Conservation (phyloP, 2,797 vertebrate species). For the Luscinia luscinia region DNA sequence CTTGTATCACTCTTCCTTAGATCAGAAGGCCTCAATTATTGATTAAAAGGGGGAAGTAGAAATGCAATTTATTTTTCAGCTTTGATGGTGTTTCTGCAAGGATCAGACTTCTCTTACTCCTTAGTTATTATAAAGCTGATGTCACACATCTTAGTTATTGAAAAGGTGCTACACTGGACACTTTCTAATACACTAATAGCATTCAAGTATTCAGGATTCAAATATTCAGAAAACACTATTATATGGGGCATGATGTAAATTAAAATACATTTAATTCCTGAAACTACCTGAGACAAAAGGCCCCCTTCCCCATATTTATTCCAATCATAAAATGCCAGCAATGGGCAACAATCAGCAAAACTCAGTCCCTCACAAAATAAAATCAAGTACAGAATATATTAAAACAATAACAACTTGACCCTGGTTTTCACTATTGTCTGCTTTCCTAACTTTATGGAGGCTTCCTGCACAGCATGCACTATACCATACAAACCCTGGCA, state of each 20-base stretch:
- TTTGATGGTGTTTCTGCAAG: constrained; percentile 15
- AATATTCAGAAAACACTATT: not conserved
- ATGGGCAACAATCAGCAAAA: not conserved
- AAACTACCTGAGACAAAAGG: not conserved
- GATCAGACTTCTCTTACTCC: not conserved
- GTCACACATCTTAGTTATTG: not conserved
- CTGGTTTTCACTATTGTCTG: not conserved
- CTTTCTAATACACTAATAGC: not conserved
- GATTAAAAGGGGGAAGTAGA: not conserved
- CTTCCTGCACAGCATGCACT: not conserved
- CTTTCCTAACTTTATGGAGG: not conserved
- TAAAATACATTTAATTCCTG: not conserved
- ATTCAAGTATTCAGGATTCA: not conserved
- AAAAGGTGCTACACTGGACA: not conserved
- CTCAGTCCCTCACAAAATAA: not conserved
- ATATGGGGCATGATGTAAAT: not conserved
- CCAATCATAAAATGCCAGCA: not conserved
- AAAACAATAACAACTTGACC: not conserved
- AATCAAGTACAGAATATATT: not conserved
- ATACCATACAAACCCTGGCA: not conserved
- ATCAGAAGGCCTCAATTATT: constrained; percentile 4
- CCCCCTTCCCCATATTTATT: not conserved
- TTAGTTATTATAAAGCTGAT: not conserved
- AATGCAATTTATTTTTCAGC: not conserved
- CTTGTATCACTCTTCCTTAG: not conserved